phyloP scores from a whole-genome alignment of 2,888 invertebrate genomes.

The Pheosia gnoma region DNA sequence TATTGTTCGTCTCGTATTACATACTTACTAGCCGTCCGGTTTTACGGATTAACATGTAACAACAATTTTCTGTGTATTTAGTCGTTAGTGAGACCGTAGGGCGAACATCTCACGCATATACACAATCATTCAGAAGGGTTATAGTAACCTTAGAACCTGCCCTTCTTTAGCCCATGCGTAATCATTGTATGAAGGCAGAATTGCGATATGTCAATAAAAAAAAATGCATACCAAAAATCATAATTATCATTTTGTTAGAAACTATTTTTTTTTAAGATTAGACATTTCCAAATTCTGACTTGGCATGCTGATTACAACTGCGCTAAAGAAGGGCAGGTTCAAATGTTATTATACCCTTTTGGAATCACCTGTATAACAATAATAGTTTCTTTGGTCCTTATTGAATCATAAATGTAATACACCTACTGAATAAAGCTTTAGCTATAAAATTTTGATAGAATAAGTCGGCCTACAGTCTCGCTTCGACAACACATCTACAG shows the following conservation, averaged over 20 bases:
- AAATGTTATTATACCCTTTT: too few relatives aligned
- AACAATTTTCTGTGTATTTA: conserved; percentile 63
- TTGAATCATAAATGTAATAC: conserved; percentile 27
- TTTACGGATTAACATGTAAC: conserved; percentile 59
- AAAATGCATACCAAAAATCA: too few relatives aligned
- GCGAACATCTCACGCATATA: conserved; percentile 21
- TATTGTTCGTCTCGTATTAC: conserved; percentile 38
- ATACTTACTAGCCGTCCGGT: conserved; percentile 15
- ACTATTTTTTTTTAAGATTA: too few relatives aligned
- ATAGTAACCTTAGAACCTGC: too few relatives aligned
- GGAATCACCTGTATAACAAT: conserved; percentile 15
- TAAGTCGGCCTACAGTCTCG: conserved; percentile 44
- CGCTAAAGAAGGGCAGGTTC: too few relatives aligned
- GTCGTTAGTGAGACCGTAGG: conserved; percentile 49
- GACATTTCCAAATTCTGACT: too few relatives aligned
- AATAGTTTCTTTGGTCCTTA: conserved; percentile 63
- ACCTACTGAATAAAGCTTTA: neutral
- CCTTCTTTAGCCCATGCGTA: too few relatives aligned
- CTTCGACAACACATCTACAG: conserved; percentile 50
- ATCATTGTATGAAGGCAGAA: too few relatives aligned
- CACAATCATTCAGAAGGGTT: conserved; percentile 24
- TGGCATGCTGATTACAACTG: too few relatives aligned
- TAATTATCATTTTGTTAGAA: too few relatives aligned
- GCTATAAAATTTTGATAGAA: neutral
- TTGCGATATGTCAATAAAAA: too few relatives aligned